phyloP scores from a whole-genome alignment of 1,140 invertebrate species.

The Octopus sinensis region DNA sequence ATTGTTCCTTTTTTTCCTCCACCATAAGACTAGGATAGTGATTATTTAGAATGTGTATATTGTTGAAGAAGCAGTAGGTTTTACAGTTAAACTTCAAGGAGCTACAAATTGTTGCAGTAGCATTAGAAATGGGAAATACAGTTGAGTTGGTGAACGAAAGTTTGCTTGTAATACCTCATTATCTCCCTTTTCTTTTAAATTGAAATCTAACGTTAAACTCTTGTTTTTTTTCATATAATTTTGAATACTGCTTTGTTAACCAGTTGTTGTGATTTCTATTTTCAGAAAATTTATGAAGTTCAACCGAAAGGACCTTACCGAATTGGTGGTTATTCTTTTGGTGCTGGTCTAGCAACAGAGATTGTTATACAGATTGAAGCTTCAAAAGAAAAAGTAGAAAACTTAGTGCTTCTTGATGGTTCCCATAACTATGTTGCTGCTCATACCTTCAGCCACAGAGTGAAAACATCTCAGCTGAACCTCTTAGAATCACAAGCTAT shows the following conservation, averaged over 20 bases:
- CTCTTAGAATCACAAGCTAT: slow-evolving; percentile 70
- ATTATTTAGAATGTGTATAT: too few species aligned
- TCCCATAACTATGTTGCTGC: slow-evolving; percentile 83
- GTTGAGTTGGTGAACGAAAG: too few species aligned
- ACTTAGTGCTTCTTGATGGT: slow-evolving; percentile 75
- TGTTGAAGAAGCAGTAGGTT: too few species aligned
- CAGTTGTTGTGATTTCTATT: not conserved
- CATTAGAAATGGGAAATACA: too few species aligned
- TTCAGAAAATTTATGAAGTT: slow-evolving; percentile 18
- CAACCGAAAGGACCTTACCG: slow-evolving; percentile 80
- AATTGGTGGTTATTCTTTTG: slow-evolving; percentile 91
- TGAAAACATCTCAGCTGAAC: slow-evolving; percentile 38
- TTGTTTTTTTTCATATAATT: not conserved
- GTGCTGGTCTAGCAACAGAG: slow-evolving; percentile 86
- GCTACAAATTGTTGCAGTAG: too few species aligned
- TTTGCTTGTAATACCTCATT: too few species aligned
- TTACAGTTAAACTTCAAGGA: too few species aligned
- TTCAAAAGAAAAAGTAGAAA: slow-evolving; percentile 59
- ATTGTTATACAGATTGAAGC: slow-evolving; percentile 78
- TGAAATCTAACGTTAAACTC: not conserved
- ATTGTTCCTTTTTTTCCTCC: too few species aligned
- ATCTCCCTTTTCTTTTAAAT: too few species aligned
- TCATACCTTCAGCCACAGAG: slow-evolving; percentile 64
- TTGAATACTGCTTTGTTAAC: too few species aligned
- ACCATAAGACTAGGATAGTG: too few species aligned